Percentiles rank a stretch among this genome's conserved stretches.
phyloP scores from a whole-genome alignment of 2,113 vertebrate genomes.

The Sylvietta virens region DNA sequence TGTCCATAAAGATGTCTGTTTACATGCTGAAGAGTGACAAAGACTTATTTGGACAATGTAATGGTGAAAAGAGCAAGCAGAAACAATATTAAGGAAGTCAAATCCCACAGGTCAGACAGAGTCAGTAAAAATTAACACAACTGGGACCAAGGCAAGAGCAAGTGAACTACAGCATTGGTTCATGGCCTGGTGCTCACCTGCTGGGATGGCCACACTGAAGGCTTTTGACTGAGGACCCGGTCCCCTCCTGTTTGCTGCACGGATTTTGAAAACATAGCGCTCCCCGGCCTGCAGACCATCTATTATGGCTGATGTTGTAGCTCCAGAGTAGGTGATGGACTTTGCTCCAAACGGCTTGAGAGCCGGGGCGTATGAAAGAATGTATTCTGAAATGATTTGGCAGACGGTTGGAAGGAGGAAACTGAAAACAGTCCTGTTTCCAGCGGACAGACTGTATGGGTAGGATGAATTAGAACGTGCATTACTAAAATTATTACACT shows the following conservation, averaged over 20 bases:
- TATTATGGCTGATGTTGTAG: conserved; percentile 83
- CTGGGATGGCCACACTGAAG: conserved; percentile 86
- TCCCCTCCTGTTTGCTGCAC: conserved; percentile 91
- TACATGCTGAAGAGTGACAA: not conserved
- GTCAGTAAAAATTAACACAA: not conserved
- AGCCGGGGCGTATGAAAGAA: conserved; percentile 95
- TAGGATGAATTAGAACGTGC: conserved; percentile 72
- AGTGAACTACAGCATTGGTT: not conserved
- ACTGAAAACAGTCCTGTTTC: conserved; percentile 73
- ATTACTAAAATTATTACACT: conserved; percentile 67
- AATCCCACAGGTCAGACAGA: not conserved
- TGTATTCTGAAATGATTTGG: conserved; percentile 91
- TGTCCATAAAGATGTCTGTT: not conserved
- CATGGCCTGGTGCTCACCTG: conserved; percentile 74
- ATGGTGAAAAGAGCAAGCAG: not conserved
- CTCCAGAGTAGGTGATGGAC: conserved; percentile 85
- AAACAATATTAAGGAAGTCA: not conserved
- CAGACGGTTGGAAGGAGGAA: conserved; percentile 76
- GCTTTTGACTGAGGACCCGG: conserved; percentile 93
- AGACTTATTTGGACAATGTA: not conserved
- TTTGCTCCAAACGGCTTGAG: conserved; percentile 97
- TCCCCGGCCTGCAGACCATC: conserved; percentile 91
- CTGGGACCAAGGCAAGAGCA: not conserved
- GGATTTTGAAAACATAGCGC: conserved; percentile 96
- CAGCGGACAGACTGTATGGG: conserved; percentile 70